phyloP scores from a whole-genome alignment of 64 coral and sea anemone species.

The Stylophora pistillata region DNA sequence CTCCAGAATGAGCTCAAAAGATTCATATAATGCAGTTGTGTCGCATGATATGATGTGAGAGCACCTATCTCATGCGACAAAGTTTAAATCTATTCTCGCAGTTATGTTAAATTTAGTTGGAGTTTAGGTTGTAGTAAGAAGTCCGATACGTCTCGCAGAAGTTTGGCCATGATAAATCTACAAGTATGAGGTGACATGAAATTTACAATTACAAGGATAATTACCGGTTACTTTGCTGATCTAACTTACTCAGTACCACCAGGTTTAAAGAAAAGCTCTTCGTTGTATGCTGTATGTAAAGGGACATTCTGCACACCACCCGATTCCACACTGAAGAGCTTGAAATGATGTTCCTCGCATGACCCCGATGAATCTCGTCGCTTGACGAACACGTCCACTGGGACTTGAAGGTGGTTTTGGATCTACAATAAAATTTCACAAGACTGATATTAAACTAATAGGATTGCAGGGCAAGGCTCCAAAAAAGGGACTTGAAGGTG shows the following conservation, averaged over 20 bases:
- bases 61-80: no score
- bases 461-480: not conserved
- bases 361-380: not conserved
- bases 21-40: no score
- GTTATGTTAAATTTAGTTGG: no score
- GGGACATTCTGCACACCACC: conserved; percentile 37
- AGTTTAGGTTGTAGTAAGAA: no score
- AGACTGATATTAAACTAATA: not conserved
- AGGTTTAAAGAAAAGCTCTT: conserved; percentile 57
- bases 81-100: no score
- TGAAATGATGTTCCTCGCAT: not conserved
- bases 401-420: conserved; percentile 48
- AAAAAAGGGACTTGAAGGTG: conserved; percentile 37
- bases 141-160: no score
- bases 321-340: conserved; percentile 39
- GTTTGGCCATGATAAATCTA: no score
- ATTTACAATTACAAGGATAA: no score
- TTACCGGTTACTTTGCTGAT: not conserved
- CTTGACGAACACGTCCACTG: conserved; percentile 50
- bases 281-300: conserved; percentile 35
- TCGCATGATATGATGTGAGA: no score
- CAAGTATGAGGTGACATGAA: no score
- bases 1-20: no score
- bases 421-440: not conserved
- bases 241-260: conserved; percentile 29